Conservation (phyloP, 2,113 vertebrate genomes). For the Neoarius graeffei region DNA sequence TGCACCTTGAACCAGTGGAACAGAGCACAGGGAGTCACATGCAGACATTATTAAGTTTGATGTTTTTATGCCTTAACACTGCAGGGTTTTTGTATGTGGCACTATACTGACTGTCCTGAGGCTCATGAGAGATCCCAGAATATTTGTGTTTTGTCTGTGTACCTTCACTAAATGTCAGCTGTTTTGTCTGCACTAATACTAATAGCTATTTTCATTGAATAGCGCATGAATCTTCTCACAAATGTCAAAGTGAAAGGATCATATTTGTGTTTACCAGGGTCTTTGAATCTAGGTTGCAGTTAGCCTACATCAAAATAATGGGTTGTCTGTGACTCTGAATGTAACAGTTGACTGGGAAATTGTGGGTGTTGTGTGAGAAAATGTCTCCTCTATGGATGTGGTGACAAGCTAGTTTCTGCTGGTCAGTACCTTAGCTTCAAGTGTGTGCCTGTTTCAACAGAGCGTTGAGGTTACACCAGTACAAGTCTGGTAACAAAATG, state of each 20-base stretch:
- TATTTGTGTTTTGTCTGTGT: slow-evolving; percentile 71
- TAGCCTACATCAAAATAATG: slow-evolving; percentile 27
- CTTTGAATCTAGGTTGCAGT: slow-evolving; percentile 12
- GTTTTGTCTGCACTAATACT: slow-evolving; percentile 23
- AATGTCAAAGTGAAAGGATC: neutral
- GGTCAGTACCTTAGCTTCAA: slow-evolving; percentile 72
- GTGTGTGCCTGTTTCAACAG: slow-evolving; percentile 59
- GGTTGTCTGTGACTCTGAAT: slow-evolving; percentile 35
- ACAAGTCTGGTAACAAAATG: slow-evolving; percentile 50
- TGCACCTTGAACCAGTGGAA: neutral
- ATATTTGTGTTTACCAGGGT: neutral
- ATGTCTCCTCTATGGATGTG: slow-evolving; percentile 56
- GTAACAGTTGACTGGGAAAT: slow-evolving; percentile 57
- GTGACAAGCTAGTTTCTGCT: slow-evolving; percentile 71
- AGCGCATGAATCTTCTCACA: neutral
- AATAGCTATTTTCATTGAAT: neutral
- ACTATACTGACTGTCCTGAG: slow-evolving; percentile 70
- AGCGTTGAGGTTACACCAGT: slow-evolving; percentile 51
- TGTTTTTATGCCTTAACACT: slow-evolving; percentile 77
- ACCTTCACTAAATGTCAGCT: slow-evolving; percentile 63
- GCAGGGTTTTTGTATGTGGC: slow-evolving; percentile 70
- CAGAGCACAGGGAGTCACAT: slow-evolving; percentile 54
- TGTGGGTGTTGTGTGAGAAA: slow-evolving; percentile 60
- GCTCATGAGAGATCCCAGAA: slow-evolving; percentile 69
- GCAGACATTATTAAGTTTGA: slow-evolving; percentile 71